These are phyloP conservation scores for Ferdinandea cuprea DNA, from an alignment of 2,888 invertebrate species.

Conservation along the genomic window DNA sequence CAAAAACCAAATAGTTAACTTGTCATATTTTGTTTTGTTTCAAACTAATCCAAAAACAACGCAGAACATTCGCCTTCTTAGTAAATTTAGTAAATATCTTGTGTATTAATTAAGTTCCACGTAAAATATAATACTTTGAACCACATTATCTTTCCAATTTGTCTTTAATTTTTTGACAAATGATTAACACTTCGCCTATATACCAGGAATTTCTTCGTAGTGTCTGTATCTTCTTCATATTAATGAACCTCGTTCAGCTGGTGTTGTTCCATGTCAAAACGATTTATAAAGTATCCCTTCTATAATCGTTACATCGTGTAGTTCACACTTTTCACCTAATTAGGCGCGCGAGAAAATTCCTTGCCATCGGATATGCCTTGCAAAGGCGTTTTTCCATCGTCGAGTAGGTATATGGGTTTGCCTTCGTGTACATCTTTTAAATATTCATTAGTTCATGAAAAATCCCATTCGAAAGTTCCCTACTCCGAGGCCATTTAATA, in stretches of 20 bases:
- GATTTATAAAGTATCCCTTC: not conserved
- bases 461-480: constrained; percentile 56
- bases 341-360: constrained; percentile 31
- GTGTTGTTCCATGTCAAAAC: not conserved
- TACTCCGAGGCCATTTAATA: constrained; percentile 55
- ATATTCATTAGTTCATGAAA: constrained; percentile 67
- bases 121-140: too few relatives aligned
- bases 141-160: too few relatives aligned
- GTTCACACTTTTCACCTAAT: constrained; percentile 53
- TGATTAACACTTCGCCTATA: too few relatives aligned
- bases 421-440: constrained; percentile 22
- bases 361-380: constrained; percentile 24
- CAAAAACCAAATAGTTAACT: too few relatives aligned
- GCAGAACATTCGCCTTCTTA: too few relatives aligned
- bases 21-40: too few relatives aligned
- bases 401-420: constrained; percentile 20
- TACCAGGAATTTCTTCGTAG: too few relatives aligned
- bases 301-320: constrained; percentile 38
- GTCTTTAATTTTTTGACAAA: too few relatives aligned
- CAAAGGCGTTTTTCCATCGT: constrained; percentile 6
- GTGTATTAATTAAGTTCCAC: too few relatives aligned
- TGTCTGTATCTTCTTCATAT: too few relatives aligned
- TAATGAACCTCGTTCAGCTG: not conserved
- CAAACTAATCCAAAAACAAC: too few relatives aligned
- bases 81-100: too few relatives aligned